Evolutionary conservation across 1,140 invertebrate genomes (phyloP).

Genomic region (Eurosta solidaginis): DNA sequence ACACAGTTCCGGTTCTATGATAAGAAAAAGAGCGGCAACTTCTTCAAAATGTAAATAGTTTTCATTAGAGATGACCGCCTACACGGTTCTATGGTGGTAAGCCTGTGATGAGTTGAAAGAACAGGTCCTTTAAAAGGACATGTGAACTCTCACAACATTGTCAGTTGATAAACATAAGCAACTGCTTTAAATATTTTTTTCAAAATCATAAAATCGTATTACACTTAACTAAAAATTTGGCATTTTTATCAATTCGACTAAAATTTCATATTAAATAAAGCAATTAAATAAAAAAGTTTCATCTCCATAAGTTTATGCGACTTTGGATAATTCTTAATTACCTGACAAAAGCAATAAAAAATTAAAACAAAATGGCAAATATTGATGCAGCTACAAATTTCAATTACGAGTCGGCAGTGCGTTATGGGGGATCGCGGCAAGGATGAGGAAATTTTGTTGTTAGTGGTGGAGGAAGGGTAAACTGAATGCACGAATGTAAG

Average conservation of each 20-base stretch:
- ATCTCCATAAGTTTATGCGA: slow-evolving; percentile 11
- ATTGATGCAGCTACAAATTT: slow-evolving; percentile 60
- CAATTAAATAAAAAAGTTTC: slow-evolving; percentile 14
- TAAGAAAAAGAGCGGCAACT: too few relatives aligned
- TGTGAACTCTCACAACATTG: too few relatives aligned
- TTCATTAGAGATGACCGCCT: too few relatives aligned
- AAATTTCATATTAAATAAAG: slow-evolving; percentile 16
- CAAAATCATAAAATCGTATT: too few relatives aligned
- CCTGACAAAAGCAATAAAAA: slow-evolving; percentile 43
- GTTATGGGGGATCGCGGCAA: slow-evolving; percentile 40
- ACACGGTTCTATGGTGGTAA: too few relatives aligned
- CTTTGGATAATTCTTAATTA: slow-evolving; percentile 50
- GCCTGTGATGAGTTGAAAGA: too few relatives aligned
- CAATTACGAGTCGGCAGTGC: slow-evolving; percentile 54
- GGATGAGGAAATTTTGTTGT: slow-evolving; percentile 26
- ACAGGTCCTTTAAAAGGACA: too few relatives aligned
- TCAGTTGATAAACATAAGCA: too few relatives aligned
- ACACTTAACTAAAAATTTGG: neutral
- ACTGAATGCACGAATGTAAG: neutral
- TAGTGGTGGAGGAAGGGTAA: slow-evolving; percentile 35
- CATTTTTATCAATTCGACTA: neutral
- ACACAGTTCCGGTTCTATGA: too few relatives aligned
- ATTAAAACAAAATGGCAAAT: slow-evolving; percentile 59
- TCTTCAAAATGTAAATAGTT: too few relatives aligned
- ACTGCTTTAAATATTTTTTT: too few relatives aligned